These are phyloP conservation scores for Patella depressa DNA, from an alignment of 2,888 invertebrate genomes.

Conservation along the genomic window DNA sequence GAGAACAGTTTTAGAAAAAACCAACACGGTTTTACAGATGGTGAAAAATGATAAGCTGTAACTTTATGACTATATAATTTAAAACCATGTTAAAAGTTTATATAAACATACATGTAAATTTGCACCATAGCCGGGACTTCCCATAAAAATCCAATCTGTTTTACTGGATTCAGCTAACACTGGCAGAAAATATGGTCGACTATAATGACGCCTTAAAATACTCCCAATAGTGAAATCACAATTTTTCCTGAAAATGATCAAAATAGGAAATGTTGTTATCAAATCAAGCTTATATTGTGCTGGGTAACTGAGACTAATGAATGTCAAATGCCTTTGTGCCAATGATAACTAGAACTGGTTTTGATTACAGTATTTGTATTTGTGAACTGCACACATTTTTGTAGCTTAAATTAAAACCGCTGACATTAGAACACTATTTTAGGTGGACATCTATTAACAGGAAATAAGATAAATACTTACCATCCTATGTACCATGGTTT, in stretches of 20 bases:
- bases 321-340: too few relatives aligned
- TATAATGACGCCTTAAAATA: conserved; percentile 79
- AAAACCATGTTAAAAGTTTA: not conserved
- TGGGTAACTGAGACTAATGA: too few relatives aligned
- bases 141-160: conserved; percentile 98
- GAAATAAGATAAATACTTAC: conserved; percentile 70
- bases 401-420: too few relatives aligned
- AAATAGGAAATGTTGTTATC: too few relatives aligned
- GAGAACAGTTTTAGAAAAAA: too few relatives aligned
- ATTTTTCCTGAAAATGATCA: conserved; percentile 82
- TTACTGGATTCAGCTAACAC: conserved; percentile 87
- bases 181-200: conserved; percentile 90
- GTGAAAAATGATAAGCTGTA: not conserved
- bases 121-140: conserved; percentile 92
- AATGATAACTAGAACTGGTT: too few relatives aligned
- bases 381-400: too few relatives aligned
- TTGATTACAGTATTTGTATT: too few relatives aligned
- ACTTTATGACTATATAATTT: not conserved
- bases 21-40: not conserved
- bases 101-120: conserved; percentile 86
- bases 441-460: too few relatives aligned
- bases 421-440: too few relatives aligned
- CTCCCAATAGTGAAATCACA: conserved; percentile 88
- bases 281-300: too few relatives aligned
- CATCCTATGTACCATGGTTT: conserved; percentile 83